Evolutionary conservation across 1,140 invertebrate genomes (phyloP).

Genomic region (Goniozus legneri): DNA sequence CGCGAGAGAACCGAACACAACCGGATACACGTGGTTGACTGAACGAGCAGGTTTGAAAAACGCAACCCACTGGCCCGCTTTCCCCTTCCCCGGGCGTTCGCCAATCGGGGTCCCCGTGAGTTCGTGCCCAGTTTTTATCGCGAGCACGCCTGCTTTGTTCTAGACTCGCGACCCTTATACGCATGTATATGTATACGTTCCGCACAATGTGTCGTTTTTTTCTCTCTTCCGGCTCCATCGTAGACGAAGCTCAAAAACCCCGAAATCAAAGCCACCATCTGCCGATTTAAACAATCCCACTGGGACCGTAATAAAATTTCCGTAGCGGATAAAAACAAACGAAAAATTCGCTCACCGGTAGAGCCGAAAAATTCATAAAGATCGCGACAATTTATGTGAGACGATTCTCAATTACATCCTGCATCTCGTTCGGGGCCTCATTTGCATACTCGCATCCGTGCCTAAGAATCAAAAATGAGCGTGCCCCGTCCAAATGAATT

Average conservation of each 20-base stretch:
- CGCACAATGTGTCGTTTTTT: slow-evolving; percentile 51
- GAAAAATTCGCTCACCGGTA: too few relatives aligned
- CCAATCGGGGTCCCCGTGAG: slow-evolving; percentile 24
- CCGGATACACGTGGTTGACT: slow-evolving; percentile 26
- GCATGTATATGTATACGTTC: slow-evolving; percentile 33
- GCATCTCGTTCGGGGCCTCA: slow-evolving; percentile 16
- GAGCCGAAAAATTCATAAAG: too few relatives aligned
- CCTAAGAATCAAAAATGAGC: slow-evolving; percentile 32
- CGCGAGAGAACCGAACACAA: too few relatives aligned
- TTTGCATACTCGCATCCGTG: slow-evolving; percentile 35
- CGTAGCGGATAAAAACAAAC: too few relatives aligned
- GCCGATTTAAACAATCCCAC: too few relatives aligned
- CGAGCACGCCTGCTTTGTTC: slow-evolving; percentile 48
- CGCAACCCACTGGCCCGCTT: slow-evolving; percentile 19
- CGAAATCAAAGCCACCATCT: too few relatives aligned
- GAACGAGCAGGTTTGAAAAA: slow-evolving; percentile 24
- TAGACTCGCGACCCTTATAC: slow-evolving; percentile 39
- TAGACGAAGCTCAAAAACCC: too few relatives aligned
- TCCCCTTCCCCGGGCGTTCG: slow-evolving; percentile 11
- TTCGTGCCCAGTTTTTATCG: slow-evolving; percentile 50
- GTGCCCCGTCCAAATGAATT: slow-evolving; percentile 22
- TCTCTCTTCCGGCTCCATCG: too few relatives aligned
- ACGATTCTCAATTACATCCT: too few relatives aligned
- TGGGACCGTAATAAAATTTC: too few relatives aligned
- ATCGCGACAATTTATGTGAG: too few relatives aligned